Base-by-base conservation (phyloP, 2,797 vertebrate species). In the Rhabdophis nuchalis region DNA sequence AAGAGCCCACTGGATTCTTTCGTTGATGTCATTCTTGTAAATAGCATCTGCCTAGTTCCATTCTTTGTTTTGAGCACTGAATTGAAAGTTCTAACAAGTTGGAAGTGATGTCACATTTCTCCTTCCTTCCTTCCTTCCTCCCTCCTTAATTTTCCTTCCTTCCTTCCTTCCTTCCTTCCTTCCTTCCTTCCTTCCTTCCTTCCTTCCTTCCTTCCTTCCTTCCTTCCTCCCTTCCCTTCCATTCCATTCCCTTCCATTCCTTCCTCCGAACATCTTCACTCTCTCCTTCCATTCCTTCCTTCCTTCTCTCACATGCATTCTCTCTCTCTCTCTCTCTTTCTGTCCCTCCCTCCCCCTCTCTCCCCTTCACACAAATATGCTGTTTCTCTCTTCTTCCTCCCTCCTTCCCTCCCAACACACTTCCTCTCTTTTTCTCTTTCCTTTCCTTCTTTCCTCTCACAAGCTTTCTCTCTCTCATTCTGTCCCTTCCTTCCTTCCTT, bases 211-310 rank as follows among this genome's bases (percentile, higher is more conserved):
- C 68, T 72, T 32, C 68, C 3, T 18, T 2, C n/a, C 6, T 36
- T 10, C 18, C 2, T 1, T 6, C n/a, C n/a, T n/a, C 53, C 53
- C 50, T 60, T n/a, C n/a, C 58, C 58, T 6, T 61, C 58, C 60
- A 0, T n/a, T n/a, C 29, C 27, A 0, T 16, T 18, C 54, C 10
- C n/a, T n/a, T 64, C 1, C 29, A 10, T 61, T 4, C 1, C 25
- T 27, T 12, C 27, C 13, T 32, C 46, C 46, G n/a, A n/a, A n/a
- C n/a, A n/a, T 27, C 58, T 23, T 61, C 25, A n/a, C n/a, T 9
- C 58, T 27, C 46, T 46, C 46, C 53, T 12, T 53, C 53, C 56
- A n/a, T 27, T 27, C 25, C 58, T 61, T 11, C 25, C 58, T 60
- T 9, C 58, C 58, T 60, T 23, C 57, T 6, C 25, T 11, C 53